Percentiles rank a stretch among this genome's conserved stretches.
Conservation (phyloP, 2,113 vertebrate genomes). For the Himantopus leucocephalus region DNA sequence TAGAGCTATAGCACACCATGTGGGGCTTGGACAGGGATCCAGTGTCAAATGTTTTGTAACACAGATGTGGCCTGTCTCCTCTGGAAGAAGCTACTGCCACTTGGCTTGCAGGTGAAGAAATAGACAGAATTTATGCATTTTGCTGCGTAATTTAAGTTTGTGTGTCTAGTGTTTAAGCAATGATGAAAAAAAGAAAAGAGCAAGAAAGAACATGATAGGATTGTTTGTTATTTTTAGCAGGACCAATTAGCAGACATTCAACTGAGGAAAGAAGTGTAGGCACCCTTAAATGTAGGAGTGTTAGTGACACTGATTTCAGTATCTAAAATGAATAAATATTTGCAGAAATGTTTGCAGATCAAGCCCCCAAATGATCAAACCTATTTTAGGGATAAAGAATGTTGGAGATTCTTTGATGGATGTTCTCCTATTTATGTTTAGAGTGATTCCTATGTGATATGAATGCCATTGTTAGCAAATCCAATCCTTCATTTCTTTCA, state of each 20-base stretch:
- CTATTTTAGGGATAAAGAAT: background rate
- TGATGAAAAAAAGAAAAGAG: no score
- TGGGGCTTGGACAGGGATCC: background rate
- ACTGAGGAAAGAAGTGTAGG: background rate
- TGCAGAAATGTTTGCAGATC: background rate
- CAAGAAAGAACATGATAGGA: background rate
- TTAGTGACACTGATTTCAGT: background rate
- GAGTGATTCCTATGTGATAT: background rate
- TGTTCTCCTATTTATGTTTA: background rate
- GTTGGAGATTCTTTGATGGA: background rate
- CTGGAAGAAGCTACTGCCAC: background rate
- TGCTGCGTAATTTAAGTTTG: background rate
- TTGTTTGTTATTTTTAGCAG: background rate
- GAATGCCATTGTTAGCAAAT: background rate
- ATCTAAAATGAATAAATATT: background rate
- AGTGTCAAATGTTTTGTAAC: background rate
- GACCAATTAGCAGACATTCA: background rate
- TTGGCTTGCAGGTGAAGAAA: background rate
- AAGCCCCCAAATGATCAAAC: background rate
- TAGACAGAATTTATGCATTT: background rate
- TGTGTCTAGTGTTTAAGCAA: background rate
- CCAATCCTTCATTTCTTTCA: rapidly evolving
- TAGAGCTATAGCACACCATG: background rate
- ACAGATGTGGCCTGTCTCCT: background rate
- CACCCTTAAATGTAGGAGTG: background rate